A percentile compares a stretch with the other conserved stretches of the same genome.
phyloP scores from a whole-genome alignment of 2,113 vertebrate genomes.

The Paramormyrops kingsleyae region DNA sequence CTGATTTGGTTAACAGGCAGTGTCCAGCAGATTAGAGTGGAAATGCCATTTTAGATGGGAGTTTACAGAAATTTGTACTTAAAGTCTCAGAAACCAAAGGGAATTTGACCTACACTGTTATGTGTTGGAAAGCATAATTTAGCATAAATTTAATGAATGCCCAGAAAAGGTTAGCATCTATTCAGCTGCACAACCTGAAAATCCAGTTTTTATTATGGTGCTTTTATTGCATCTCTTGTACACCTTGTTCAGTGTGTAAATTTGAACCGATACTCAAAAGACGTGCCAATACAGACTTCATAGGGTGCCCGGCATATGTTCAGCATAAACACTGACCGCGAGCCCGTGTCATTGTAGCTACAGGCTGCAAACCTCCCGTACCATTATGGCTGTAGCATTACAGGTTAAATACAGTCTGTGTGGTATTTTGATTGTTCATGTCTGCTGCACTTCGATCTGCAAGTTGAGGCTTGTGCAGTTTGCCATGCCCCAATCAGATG shows the following conservation, averaged over 20 bases:
- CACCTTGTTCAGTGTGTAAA: background rate
- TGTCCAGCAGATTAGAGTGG: background rate
- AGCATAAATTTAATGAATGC: background rate
- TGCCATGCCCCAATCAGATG: background rate
- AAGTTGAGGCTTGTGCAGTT: background rate
- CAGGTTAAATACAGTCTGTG: background rate
- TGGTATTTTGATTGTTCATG: constrained; percentile 1
- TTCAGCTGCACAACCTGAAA: background rate
- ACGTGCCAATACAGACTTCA: background rate
- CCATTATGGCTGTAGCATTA: background rate
- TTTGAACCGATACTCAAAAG: background rate
- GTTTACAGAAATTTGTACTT: background rate
- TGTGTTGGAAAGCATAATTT: background rate
- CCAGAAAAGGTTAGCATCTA: background rate
- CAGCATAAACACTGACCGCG: background rate
- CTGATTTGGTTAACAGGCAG: background rate
- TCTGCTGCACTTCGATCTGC: background rate
- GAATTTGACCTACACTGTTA: background rate
- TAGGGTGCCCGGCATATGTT: background rate
- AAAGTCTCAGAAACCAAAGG: background rate
- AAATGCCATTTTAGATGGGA: background rate
- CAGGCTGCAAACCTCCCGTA: background rate
- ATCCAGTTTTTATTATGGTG: background rate
- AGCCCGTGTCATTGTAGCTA: background rate
- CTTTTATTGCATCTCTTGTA: background rate